Evolutionary conservation across 92 coral and sea anemone genomes (phyloP).

Genomic region (Pocillopora grandis): DNA sequence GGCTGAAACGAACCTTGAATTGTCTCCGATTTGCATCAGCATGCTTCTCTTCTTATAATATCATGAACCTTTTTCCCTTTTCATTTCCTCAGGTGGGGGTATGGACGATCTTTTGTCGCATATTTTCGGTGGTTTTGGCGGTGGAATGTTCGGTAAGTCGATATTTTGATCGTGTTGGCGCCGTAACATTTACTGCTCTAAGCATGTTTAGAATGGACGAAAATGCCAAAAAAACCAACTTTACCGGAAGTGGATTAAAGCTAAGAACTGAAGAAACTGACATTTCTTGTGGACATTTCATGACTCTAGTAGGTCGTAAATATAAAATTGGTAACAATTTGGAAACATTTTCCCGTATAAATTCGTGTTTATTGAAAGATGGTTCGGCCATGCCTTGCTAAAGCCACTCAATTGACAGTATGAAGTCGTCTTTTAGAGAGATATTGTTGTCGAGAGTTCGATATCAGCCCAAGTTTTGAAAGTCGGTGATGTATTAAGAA

Average conservation of each 20-base stretch:
- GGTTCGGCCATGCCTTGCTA: constrained; percentile 9
- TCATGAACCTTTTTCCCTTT: constrained; percentile 3
- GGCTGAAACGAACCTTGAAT: constrained; percentile 1
- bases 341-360: constrained; percentile 10
- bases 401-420: constrained; percentile 13
- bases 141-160: constrained; percentile 86
- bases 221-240: constrained; percentile 40
- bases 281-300: constrained; percentile 31
- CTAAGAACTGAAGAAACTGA: constrained; percentile 43
- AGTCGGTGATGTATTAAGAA: constrained; percentile 37
- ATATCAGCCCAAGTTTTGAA: constrained; percentile 44
- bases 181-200: constrained; percentile 42
- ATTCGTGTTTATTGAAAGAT: not conserved
- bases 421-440: constrained; percentile 9
- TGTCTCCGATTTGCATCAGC: not conserved
- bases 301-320: constrained; percentile 14
- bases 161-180: constrained; percentile 51
- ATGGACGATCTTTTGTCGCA: constrained; percentile 96
- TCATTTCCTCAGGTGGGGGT: constrained; percentile 60
- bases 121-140: constrained; percentile 90
- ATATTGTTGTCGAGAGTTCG: constrained; percentile 48
- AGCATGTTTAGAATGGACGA: constrained; percentile 50
- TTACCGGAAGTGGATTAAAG: constrained; percentile 41
- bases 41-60: not conserved
- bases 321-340: constrained; percentile 8